A percentile compares a stretch with the other conserved stretches of the same genome.
Evolutionary conservation across 2,113 vertebrate species (phyloP).

Genomic region (Trochalopteron elliotii): DNA sequence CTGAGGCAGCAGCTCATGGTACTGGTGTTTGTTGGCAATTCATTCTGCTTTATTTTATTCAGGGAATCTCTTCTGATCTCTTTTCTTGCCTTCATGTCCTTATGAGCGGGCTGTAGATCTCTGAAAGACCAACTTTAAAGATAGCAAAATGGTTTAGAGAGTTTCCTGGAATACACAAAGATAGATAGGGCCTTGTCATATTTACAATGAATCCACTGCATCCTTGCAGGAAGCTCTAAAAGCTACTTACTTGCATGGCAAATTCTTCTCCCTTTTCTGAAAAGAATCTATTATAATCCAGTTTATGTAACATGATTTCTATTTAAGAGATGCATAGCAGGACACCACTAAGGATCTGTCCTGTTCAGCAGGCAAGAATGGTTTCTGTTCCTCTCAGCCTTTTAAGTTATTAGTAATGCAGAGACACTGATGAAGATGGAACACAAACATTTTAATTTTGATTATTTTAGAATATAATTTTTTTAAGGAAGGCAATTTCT

Average conservation of each 20-base stretch:
- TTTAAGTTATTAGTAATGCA: neutral
- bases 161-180: neutral
- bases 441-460: neutral
- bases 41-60: neutral
- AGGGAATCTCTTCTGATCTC: neutral
- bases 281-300: neutral
- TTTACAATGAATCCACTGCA: neutral
- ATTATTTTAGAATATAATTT: neutral
- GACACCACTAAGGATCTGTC: neutral
- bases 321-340: neutral
- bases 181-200: neutral
- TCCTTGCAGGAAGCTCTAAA: neutral
- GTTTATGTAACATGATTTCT: neutral
- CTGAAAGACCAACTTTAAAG: neutral
- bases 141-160: neutral
- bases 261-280: neutral
- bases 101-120: neutral
- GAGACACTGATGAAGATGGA: neutral
- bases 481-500: neutral
- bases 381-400: neutral
- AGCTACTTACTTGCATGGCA: neutral
- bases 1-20: neutral
- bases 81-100: neutral
- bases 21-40: neutral
- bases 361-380: neutral